These are phyloP conservation scores for Paramormyrops hopkinsi DNA, from an alignment of 2,797 vertebrate species.

Conservation along the genomic window DNA sequence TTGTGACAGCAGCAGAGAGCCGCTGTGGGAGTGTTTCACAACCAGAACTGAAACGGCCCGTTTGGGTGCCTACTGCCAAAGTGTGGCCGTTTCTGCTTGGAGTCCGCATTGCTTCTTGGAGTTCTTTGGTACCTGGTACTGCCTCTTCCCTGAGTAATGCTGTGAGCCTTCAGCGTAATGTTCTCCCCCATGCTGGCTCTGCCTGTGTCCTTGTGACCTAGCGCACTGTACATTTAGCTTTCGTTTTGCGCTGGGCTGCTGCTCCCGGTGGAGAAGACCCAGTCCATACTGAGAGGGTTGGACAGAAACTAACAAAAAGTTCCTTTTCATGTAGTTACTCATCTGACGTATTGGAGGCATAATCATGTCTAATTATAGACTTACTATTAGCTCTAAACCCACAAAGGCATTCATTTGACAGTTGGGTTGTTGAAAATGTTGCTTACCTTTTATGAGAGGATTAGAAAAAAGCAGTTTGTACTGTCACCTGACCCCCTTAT, in stretches of 20 bases:
- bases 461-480: background rate
- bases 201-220: background rate
- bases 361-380: slow-evolving; percentile 2
- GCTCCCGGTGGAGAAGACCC: background rate
- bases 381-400: background rate
- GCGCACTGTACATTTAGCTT: background rate
- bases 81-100: background rate
- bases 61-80: background rate
- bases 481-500: background rate
- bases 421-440: background rate
- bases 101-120: background rate
- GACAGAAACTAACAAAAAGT: background rate
- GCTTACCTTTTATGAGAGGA: background rate
- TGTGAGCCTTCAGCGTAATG: background rate
- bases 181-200: background rate
- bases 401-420: background rate
- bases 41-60: background rate
- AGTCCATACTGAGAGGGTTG: background rate
- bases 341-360: background rate
- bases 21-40: slow-evolving; percentile 30
- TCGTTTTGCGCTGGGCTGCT: background rate
- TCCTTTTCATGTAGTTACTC: background rate
- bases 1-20: slow-evolving; percentile 38
- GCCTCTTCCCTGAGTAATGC: background rate
- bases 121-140: background rate